Percentiles rank a stretch among this genome's conserved stretches.
Conservation (phyloP, 2,888 invertebrate species). For the Mythimna impura region DNA sequence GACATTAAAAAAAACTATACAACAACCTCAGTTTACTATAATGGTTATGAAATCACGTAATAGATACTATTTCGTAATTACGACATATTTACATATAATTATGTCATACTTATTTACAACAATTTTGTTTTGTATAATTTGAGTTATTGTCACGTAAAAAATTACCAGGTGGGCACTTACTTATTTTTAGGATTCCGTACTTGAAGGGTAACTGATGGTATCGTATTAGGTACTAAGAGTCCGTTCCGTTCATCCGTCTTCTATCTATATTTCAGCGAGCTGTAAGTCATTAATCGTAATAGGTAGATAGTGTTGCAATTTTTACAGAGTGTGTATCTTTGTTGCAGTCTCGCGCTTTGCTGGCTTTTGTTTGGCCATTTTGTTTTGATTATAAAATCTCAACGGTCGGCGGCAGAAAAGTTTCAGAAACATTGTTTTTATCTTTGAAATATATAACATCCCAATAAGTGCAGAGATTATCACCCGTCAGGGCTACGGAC, state of each 20-base stretch:
- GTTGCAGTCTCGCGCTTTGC: too few relatives aligned
- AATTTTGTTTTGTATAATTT: conserved; percentile 56
- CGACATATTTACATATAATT: conserved; percentile 8
- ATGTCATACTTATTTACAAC: conserved; percentile 35
- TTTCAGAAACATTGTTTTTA: conserved; percentile 5
- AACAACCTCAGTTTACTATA: conserved; percentile 24
- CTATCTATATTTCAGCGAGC: too few relatives aligned
- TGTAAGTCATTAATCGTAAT: too few relatives aligned
- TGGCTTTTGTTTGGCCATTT: too few relatives aligned
- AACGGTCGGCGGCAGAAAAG: neutral
- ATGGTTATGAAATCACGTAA: conserved; percentile 52
- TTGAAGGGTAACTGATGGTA: too few relatives aligned
- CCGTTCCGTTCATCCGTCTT: too few relatives aligned
- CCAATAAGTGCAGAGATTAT: neutral
- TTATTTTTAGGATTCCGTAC: conserved; percentile 16
- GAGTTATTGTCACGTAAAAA: conserved; percentile 48
- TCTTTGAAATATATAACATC: neutral
- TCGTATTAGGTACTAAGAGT: too few relatives aligned
- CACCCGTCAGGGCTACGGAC: too few relatives aligned
- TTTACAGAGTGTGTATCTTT: too few relatives aligned
- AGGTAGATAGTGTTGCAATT: too few relatives aligned
- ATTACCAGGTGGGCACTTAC: conserved; percentile 2
- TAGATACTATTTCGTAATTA: conserved; percentile 49
- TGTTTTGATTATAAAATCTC: conserved; percentile 6
- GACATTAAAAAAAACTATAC: conserved; percentile 35